These are phyloP conservation scores for Neostethus bicornis DNA, from an alignment of 2,797 vertebrate species.

Conservation along the genomic window DNA sequence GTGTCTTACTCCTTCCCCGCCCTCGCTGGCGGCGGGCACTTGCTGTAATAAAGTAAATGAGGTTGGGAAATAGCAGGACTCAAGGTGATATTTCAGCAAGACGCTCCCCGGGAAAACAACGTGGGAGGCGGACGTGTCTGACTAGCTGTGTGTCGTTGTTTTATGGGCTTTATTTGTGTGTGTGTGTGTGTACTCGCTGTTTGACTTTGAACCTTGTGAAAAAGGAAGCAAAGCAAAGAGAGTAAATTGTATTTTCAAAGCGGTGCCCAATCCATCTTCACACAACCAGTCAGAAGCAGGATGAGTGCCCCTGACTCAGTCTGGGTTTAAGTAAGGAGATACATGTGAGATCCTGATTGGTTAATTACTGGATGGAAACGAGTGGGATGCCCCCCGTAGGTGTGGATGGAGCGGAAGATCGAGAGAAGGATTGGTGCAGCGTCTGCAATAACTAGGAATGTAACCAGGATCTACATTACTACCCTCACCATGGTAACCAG, in stretches of 20 bases:
- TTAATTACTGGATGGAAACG: no score
- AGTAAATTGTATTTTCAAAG: slow-evolving; percentile 38
- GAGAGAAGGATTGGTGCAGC: no score
- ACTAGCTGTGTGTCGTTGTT: slow-evolving; percentile 31
- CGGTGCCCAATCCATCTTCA: slow-evolving; percentile 32
- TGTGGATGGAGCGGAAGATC: no score
- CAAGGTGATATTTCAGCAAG: slow-evolving; percentile 73
- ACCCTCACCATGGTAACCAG: no score
- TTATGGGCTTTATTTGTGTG: slow-evolving; percentile 10
- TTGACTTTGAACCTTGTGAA: not conserved
- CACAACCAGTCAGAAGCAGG: slow-evolving; percentile 31
- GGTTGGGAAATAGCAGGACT: slow-evolving; percentile 71
- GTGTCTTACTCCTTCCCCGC: slow-evolving; percentile 16
- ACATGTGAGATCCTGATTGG: no score
- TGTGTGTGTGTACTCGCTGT: not conserved
- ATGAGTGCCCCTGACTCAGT: no score
- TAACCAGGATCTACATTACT: no score
- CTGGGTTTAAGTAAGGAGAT: no score
- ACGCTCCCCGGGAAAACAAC: slow-evolving; percentile 60
- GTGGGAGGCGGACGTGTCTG: slow-evolving; percentile 47
- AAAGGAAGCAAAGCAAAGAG: no score
- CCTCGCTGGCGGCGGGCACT: slow-evolving; percentile 56
- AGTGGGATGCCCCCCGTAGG: no score
- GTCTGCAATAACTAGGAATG: no score
- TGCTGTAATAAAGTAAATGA: slow-evolving; percentile 75